Conservation (phyloP, 2,797 vertebrate species). For the Hoplostethus mediterraneus region DNA sequence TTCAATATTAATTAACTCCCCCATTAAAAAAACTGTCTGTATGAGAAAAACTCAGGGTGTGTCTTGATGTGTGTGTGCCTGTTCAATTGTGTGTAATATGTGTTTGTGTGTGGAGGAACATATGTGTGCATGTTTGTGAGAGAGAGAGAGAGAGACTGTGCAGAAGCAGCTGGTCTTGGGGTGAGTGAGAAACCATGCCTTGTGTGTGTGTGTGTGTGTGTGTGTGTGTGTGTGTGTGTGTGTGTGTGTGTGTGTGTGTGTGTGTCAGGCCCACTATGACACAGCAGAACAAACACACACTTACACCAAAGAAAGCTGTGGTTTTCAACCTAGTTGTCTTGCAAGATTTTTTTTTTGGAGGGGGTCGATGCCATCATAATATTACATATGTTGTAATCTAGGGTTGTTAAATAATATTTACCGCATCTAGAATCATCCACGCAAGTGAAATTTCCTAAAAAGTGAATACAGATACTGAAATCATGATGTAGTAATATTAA, state of each 20-base stretch:
- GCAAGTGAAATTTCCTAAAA: no score
- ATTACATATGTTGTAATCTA: no score
- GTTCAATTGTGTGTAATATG: conserved; percentile 1
- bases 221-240: conserved; percentile 30
- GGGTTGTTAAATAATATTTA: no score
- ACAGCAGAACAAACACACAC: conserved; percentile 46
- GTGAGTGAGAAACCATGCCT: conserved; percentile 50
- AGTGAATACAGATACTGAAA: no score
- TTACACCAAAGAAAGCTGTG: conserved; percentile 12
- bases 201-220: conserved; percentile 20
- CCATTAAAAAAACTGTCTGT: conserved; percentile 35
- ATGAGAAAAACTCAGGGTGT: conserved; percentile 26
- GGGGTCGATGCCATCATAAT: not conserved
- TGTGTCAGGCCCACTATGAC: conserved; percentile 47
- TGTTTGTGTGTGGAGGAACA: not conserved
- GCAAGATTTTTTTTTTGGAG: not conserved
- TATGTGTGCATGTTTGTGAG: conserved; percentile 25
- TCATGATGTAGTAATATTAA: no score
- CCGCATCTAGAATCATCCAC: no score
- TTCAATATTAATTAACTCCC: conserved; percentile 68
- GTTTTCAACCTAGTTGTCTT: not conserved
- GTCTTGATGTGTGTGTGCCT: conserved; percentile 28
- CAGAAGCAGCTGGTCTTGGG: conserved; percentile 51
- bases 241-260: conserved; percentile 11
- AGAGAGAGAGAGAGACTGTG: not conserved